A percentile compares a stretch with the other conserved stretches of the same genome.
Conservation (phyloP, 2,113 vertebrate species). For the Echinops telfairi region DNA sequence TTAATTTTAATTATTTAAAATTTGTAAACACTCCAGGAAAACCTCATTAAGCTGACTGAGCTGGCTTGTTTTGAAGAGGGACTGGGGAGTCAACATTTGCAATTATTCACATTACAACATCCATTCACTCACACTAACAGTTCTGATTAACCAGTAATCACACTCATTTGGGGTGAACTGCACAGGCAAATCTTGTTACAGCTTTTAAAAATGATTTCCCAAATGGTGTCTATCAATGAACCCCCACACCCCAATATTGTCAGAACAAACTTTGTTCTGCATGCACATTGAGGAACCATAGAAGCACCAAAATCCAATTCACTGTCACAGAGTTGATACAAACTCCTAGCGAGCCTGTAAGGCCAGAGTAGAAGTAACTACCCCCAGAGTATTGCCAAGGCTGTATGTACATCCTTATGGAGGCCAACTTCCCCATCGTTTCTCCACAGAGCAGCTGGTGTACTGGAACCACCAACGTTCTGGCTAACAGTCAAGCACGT, state of each 20-base stretch:
- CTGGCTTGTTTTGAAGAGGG: slow-evolving; percentile 80
- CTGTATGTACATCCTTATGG: no score
- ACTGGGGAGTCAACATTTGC: slow-evolving; percentile 77
- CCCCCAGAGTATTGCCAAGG: background rate
- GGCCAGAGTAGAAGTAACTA: background rate
- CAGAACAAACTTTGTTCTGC: background rate
- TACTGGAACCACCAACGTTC: background rate
- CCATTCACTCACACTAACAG: slow-evolving; percentile 74
- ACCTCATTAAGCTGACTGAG: slow-evolving; percentile 83
- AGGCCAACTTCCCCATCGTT: no score
- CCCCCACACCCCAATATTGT: background rate
- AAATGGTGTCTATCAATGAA: background rate
- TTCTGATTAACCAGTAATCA: slow-evolving; percentile 83
- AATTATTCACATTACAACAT: slow-evolving; percentile 75
- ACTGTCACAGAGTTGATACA: background rate
- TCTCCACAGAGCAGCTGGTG: background rate
- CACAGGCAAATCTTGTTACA: slow-evolving; percentile 58
- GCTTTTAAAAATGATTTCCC: slow-evolving; percentile 53
- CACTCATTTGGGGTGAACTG: slow-evolving; percentile 60
- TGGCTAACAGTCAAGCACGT: background rate
- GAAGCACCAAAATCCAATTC: background rate
- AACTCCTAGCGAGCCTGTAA: background rate
- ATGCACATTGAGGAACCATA: background rate
- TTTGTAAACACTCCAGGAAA: slow-evolving; percentile 84
- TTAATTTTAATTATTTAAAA: slow-evolving; percentile 88